Conservation (phyloP, 2,113 vertebrate genomes). For the Platysternon megacephalum region DNA sequence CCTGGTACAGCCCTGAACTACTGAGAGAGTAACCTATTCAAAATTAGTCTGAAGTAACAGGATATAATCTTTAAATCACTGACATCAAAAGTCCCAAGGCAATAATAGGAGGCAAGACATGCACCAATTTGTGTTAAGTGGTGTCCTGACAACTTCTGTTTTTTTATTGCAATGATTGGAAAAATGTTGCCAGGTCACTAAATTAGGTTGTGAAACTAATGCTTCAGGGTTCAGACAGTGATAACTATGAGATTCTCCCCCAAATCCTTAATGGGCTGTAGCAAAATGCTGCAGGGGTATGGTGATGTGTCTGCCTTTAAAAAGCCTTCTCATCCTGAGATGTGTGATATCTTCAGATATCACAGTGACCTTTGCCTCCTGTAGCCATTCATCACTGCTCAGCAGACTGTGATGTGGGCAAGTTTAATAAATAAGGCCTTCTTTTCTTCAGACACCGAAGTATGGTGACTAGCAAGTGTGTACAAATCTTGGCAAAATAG, state of each 20-base stretch:
- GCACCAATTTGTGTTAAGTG: neutral
- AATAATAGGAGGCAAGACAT: neutral
- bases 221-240: neutral
- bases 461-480: neutral
- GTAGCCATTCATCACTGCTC: neutral
- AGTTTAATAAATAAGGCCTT: neutral
- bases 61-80: neutral
- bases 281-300: conserved; percentile 2
- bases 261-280: neutral
- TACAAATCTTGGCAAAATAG: neutral
- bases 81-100: neutral
- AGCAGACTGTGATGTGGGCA: neutral
- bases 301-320: neutral
- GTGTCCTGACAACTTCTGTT: neutral
- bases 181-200: neutral
- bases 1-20: neutral
- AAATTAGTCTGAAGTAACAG: neutral
- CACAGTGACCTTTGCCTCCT: neutral
- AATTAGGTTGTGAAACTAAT: neutral
- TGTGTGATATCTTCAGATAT: neutral
- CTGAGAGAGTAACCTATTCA: neutral
- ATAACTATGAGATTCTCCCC: neutral
- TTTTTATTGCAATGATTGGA: neutral
- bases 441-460: neutral
- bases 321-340: neutral